Evolutionary conservation across 2,797 vertebrate genomes (phyloP), one percentile per base, ranked within the genome.

Genomic region (Urosaurus nigricauda): DNA sequence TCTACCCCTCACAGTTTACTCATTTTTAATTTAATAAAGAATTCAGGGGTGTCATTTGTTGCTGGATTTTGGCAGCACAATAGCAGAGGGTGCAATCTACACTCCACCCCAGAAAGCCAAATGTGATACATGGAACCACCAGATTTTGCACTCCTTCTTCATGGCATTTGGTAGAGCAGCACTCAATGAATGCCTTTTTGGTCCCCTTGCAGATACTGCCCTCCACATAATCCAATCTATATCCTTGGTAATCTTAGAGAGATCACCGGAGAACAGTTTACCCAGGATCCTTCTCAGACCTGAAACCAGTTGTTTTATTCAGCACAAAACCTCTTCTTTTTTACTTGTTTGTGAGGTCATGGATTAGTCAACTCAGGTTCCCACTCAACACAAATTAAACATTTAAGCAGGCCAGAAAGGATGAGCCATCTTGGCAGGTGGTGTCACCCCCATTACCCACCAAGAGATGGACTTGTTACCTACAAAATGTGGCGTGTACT

Each of bases 401-500:
- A 47, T 74, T n/a, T 74, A 78, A 65, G 4, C n/a, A 86, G 26
- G 3, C 2, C 68, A 53, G 5, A 71, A 75, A 75, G 13, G n/a
- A 85, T 68, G 29, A 68, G 29, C 3, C 4, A 43, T 63, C 32
- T 47, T 65, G 75, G 60, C 74, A 86, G 85, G 32, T 51, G 40
- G 47, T 86, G 85, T 79, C 85, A 68, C 17, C 58, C 19, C 12
- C 40, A 26, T 86, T 79, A 5, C 60, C 40, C 21, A 65, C 29
- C 26, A 47, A 43, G 58, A 77, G 32, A 24, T n/a, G 26, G 43
- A 26, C 51, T 5, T 70, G 75, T 4, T 86, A 37, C 75, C 35
- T 53, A 53, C 60, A 79, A 35, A 86, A 86, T 86, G 85, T 79
- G 77, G 43, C 58, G 47, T 51, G 19, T 9, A 79, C 68, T 26